phyloP scores from a whole-genome alignment of 2,113 vertebrate species.

The Xyliphius kryptos region DNA sequence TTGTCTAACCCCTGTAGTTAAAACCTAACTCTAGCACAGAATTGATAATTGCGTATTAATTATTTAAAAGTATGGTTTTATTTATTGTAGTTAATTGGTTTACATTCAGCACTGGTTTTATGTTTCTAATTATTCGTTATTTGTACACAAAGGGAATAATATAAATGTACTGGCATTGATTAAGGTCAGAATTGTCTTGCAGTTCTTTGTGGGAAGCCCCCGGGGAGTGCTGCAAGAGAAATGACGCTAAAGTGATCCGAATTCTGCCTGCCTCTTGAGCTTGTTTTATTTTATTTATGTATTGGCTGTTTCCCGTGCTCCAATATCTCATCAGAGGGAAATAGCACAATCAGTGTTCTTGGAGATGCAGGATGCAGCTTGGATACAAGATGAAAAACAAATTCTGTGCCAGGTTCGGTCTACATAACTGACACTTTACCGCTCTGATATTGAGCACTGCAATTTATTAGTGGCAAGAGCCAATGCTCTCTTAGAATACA shows the following conservation, averaged over 20 bases:
- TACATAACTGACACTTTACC: constrained; percentile 61
- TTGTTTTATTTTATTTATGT: constrained; percentile 29
- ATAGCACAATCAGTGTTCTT: constrained; percentile 59
- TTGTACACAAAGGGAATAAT: too few relatives aligned
- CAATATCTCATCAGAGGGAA: constrained; percentile 45
- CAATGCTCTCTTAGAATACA: constrained; percentile 52
- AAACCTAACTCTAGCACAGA: too few relatives aligned
- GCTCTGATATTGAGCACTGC: constrained; percentile 54
- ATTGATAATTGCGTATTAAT: too few relatives aligned
- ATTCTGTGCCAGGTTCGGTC: constrained; percentile 57
- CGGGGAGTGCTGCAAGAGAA: too few relatives aligned
- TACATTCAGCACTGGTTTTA: too few relatives aligned
- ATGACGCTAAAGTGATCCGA: constrained; percentile 25
- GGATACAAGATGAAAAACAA: constrained; percentile 63
- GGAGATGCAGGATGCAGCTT: constrained; percentile 39
- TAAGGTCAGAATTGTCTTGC: too few relatives aligned
- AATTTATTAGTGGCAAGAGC: constrained; percentile 56
- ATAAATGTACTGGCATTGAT: too few relatives aligned
- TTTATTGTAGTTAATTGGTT: too few relatives aligned
- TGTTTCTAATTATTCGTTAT: too few relatives aligned
- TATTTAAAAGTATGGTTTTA: too few relatives aligned
- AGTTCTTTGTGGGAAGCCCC: too few relatives aligned
- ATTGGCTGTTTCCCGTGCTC: constrained; percentile 29
- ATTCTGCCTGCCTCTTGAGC: constrained; percentile 10
- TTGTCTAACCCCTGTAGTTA: too few relatives aligned